Conservation (phyloP, 2,113 vertebrate genomes). For the Megalops atlanticus region DNA sequence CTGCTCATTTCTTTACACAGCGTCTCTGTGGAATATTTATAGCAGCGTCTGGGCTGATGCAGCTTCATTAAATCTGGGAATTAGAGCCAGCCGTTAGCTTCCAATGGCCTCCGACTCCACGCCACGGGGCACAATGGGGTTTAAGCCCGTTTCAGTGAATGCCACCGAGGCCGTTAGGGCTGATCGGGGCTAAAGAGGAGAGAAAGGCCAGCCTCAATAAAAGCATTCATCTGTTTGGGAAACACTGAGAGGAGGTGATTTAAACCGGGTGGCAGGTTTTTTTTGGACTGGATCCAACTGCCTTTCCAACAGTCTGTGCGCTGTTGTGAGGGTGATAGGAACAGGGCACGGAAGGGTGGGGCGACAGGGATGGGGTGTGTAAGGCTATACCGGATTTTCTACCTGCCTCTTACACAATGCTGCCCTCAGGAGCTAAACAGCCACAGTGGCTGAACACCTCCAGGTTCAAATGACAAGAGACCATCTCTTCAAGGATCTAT, state of each 20-base stretch:
- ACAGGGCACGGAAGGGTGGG: neutral
- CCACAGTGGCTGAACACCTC: neutral
- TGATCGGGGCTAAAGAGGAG: neutral
- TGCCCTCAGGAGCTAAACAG: neutral
- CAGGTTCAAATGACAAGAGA: neutral
- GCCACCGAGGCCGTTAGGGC: neutral
- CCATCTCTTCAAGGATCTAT: neutral
- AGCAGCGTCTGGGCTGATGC: neutral
- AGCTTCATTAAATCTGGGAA: slow-evolving; percentile 6
- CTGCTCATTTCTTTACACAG: neutral
- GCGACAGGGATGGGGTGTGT: neutral
- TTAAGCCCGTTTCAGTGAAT: neutral
- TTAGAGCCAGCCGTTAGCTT: neutral
- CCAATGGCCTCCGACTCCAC: too few relatives aligned
- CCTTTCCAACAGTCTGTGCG: neutral
- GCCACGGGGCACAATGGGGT: neutral
- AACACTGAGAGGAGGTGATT: neutral
- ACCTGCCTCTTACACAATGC: slow-evolving; percentile 8
- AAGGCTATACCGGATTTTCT: slow-evolving; percentile 14
- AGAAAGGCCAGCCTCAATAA: neutral
- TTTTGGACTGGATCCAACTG: slow-evolving; percentile 5
- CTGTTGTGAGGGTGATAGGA: neutral
- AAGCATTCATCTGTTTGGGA: neutral
- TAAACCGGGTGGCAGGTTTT: slow-evolving; percentile 15
- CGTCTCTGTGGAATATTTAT: neutral